A percentile compares a stretch with the other conserved stretches of the same genome.
Evolutionary conservation across 2,888 invertebrate species (phyloP).

Genomic region (Argyresthia albistria): DNA sequence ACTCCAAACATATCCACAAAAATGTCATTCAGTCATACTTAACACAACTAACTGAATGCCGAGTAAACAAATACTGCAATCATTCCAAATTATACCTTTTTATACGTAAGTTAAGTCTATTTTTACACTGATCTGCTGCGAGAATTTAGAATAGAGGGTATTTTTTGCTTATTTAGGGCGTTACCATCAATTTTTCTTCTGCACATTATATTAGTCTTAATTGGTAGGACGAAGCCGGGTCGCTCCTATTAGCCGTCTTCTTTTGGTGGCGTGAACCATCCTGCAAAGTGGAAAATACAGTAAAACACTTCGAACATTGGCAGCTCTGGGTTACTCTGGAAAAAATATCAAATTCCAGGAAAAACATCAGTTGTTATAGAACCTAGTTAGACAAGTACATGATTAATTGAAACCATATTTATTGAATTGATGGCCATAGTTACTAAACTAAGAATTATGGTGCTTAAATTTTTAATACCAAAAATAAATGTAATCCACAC

Average conservation of each 20-base stretch:
- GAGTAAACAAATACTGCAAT: slow-evolving; percentile 19
- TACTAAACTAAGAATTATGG: too few species aligned
- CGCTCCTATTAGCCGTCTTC: slow-evolving; percentile 84
- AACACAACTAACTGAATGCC: slow-evolving; percentile 21
- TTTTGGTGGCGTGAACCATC: slow-evolving; percentile 93
- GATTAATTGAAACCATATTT: too few species aligned
- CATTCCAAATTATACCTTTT: slow-evolving; percentile 19
- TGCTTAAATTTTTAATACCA: too few species aligned
- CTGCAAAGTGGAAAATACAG: slow-evolving; percentile 44
- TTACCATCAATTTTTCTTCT: slow-evolving; percentile 31
- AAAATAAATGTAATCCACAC: slow-evolving; percentile 20
- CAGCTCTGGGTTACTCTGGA: not conserved
- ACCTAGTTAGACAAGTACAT: too few species aligned
- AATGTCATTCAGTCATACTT: slow-evolving; percentile 35
- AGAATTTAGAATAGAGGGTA: not conserved
- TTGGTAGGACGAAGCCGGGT: slow-evolving; percentile 24
- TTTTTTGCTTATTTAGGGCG: slow-evolving; percentile 29
- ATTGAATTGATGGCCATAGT: too few species aligned
- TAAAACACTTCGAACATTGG: not conserved
- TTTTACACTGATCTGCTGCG: slow-evolving; percentile 32
- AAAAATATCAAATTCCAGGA: not conserved
- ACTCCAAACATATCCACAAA: slow-evolving; percentile 28
- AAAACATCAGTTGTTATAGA: too few species aligned
- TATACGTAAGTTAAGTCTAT: slow-evolving; percentile 16
- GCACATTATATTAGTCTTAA: slow-evolving; percentile 46